Evolutionary conservation across 1,140 invertebrate genomes (phyloP).

Genomic region (Apolygus lucorum): DNA sequence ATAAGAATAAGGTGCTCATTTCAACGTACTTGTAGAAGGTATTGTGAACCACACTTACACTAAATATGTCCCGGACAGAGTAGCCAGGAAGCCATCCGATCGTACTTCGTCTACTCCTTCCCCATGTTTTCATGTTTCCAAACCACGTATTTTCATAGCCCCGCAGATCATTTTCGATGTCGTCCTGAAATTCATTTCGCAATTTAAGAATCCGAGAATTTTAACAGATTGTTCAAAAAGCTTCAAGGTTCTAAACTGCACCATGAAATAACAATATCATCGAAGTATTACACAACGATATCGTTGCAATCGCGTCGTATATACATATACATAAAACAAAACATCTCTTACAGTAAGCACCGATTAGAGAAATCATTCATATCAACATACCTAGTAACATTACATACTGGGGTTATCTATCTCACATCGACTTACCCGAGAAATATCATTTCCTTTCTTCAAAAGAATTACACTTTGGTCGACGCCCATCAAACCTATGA

Average conservation of each 20-base stretch:
- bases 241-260: no score
- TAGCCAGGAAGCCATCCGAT: conserved; percentile 36
- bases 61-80: background rate
- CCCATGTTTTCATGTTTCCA: background rate
- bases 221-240: no score
- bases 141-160: conserved; percentile 47
- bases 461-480: conserved; percentile 77
- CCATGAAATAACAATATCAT: no score
- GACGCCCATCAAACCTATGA: conserved; percentile 73
- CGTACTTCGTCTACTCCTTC: conserved; percentile 26
- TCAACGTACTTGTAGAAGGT: conserved; percentile 53
- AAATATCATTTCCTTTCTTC: conserved; percentile 55
- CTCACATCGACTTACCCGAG: conserved; percentile 39
- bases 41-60: conserved; percentile 41
- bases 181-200: conserved; percentile 42
- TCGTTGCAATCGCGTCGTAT: no score
- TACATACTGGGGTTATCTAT: no score
- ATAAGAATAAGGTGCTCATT: background rate
- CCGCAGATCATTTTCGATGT: conserved; percentile 55
- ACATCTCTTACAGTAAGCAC: no score
- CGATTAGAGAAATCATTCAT: no score
- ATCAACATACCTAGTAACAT: no score
- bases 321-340: no score
- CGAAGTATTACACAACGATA: no score
- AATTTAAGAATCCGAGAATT: no score